Evolutionary conservation across 2,888 invertebrate genomes (phyloP).

Genomic region (Tiliacea aurago): DNA sequence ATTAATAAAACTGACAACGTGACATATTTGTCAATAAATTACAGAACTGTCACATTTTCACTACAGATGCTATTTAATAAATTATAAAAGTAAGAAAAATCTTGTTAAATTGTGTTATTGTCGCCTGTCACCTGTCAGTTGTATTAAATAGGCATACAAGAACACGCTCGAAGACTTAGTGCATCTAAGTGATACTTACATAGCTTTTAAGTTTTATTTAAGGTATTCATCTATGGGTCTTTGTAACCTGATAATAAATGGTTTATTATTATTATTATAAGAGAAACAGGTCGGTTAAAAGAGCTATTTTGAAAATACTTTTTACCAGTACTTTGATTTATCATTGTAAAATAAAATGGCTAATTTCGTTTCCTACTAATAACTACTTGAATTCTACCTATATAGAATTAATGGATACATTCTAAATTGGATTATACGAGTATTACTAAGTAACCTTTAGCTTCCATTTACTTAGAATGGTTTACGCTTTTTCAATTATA

Average conservation of each 20-base stretch:
- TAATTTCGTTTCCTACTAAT: slow-evolving; percentile 8
- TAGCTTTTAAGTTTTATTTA: too few relatives aligned
- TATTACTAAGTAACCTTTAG: slow-evolving; percentile 21
- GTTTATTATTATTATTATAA: too few relatives aligned
- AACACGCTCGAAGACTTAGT: too few relatives aligned
- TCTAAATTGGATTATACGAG: slow-evolving; percentile 20
- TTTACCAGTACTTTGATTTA: not conserved
- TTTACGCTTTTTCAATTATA: slow-evolving; percentile 23
- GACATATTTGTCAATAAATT: not conserved
- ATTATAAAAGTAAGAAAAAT: not conserved
- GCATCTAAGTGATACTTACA: too few relatives aligned
- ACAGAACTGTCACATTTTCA: not conserved
- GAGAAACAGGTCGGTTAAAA: not conserved
- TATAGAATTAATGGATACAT: slow-evolving; percentile 6
- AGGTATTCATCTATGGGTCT: too few relatives aligned
- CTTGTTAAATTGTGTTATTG: not conserved
- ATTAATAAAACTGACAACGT: too few relatives aligned
- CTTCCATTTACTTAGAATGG: slow-evolving; percentile 8
- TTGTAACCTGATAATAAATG: too few relatives aligned
- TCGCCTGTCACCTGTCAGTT: not conserved
- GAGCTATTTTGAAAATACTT: not conserved
- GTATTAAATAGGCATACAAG: too few relatives aligned
- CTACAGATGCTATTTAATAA: not conserved
- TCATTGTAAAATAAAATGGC: not conserved
- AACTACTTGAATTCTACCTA: not conserved